These are phyloP conservation scores for Tenthredo notha DNA, from an alignment of 2,888 invertebrate genomes.

Conservation along the genomic window DNA sequence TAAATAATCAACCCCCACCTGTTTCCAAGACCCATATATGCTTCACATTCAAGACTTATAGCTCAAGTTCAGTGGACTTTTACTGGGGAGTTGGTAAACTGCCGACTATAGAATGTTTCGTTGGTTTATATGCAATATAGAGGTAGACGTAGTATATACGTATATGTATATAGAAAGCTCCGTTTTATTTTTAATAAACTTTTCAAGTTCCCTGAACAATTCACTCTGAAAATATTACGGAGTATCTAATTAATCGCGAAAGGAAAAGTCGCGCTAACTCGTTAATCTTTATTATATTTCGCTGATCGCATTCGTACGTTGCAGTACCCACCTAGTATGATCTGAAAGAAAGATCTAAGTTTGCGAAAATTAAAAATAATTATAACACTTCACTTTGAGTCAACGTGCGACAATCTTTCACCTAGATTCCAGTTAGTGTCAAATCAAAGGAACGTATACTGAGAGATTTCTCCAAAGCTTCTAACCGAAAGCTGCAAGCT, in stretches of 20 bases:
- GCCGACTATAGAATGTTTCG: neutral
- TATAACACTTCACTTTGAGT: slow-evolving; percentile 10
- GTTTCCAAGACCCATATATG: slow-evolving; percentile 19
- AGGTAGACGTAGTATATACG: neutral
- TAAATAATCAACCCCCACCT: slow-evolving; percentile 23
- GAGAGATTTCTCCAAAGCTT: slow-evolving; percentile 7
- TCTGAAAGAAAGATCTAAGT: slow-evolving; percentile 17
- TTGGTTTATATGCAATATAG: neutral
- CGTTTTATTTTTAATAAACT: slow-evolving; percentile 8
- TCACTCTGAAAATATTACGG: neutral
- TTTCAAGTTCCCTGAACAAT: slow-evolving; percentile 10
- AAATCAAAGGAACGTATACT: slow-evolving; percentile 38
- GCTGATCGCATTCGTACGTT: slow-evolving; percentile 13
- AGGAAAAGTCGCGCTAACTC: slow-evolving; percentile 18
- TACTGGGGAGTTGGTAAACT: slow-evolving; percentile 10
- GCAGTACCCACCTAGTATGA: neutral
- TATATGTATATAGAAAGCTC: neutral
- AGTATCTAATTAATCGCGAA: slow-evolving; percentile 23
- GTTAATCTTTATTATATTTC: slow-evolving; percentile 48
- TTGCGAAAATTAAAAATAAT: slow-evolving; percentile 41
- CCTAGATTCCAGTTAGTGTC: slow-evolving; percentile 42
- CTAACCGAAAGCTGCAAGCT: slow-evolving; percentile 31
- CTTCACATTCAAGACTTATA: slow-evolving; percentile 6
- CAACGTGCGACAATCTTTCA: slow-evolving; percentile 29
- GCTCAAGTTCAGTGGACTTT: slow-evolving; percentile 13